phyloP scores from a whole-genome alignment of 1,140 invertebrate genomes.

The Ectropis grisescens region DNA sequence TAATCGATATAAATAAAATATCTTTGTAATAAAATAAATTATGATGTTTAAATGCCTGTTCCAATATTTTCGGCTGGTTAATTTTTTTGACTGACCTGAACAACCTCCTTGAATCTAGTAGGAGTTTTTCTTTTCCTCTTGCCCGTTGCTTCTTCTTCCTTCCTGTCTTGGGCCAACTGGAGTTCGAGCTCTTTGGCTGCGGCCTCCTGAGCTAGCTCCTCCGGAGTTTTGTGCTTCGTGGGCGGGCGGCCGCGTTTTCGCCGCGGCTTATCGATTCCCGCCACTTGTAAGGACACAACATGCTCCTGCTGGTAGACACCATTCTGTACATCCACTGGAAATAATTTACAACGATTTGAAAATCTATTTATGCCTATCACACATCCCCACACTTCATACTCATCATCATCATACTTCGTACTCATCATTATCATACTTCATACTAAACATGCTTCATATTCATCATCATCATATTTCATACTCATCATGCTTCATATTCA shows the following conservation, averaged over 20 bases:
- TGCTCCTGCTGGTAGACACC: constrained; percentile 51
- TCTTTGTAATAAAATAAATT: no score
- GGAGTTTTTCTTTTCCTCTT: constrained; percentile 76
- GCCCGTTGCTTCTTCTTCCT: constrained; percentile 69
- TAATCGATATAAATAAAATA: no score
- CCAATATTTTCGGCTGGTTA: no score
- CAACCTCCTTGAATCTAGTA: constrained; percentile 75
- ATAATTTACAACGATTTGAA: constrained; percentile 1
- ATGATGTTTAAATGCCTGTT: no score
- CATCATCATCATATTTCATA: no score
- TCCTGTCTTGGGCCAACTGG: constrained; percentile 46
- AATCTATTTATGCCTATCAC: constrained; percentile 1
- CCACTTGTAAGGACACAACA: constrained; percentile 63
- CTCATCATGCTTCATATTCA: no score
- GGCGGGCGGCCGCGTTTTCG: constrained; percentile 78
- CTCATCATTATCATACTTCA: no score
- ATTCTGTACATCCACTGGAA: constrained; percentile 32
- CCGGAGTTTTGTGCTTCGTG: constrained; percentile 74
- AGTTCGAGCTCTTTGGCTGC: constrained; percentile 28
- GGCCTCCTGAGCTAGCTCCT: constrained; percentile 39
- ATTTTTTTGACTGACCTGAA: no score
- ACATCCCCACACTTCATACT: constrained; percentile 46
- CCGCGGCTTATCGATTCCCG: constrained; percentile 75
- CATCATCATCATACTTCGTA: constrained; percentile 43
- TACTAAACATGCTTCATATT: no score